Evolutionary conservation across 1,140 invertebrate species (phyloP).

Genomic region (Onthophagus taurus): DNA sequence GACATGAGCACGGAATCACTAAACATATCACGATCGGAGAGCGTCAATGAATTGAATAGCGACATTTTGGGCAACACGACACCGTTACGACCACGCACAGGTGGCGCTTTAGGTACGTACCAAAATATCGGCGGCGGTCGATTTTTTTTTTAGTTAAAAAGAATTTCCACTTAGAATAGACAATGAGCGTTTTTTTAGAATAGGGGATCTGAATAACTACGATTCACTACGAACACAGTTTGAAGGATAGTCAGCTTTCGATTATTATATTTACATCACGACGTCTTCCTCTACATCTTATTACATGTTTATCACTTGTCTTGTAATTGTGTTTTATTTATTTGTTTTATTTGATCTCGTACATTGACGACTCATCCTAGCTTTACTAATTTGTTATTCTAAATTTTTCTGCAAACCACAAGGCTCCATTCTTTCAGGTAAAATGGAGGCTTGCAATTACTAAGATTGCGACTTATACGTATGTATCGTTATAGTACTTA

Average conservation of each 20-base stretch:
- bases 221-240: no score
- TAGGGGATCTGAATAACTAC: neutral
- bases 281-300: neutral
- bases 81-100: slow-evolving; percentile 34
- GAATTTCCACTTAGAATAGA: neutral
- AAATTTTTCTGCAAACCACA: slow-evolving; percentile 47
- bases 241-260: neutral
- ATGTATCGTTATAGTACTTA: no score
- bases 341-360: slow-evolving; percentile 18
- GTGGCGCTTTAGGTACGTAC: slow-evolving; percentile 48
- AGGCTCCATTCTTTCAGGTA: slow-evolving; percentile 67
- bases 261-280: neutral
- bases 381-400: slow-evolving; percentile 31
- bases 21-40: slow-evolving; percentile 66
- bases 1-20: slow-evolving; percentile 67
- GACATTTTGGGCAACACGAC: slow-evolving; percentile 36
- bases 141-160: neutral
- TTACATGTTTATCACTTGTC: neutral
- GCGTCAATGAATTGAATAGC: slow-evolving; percentile 68
- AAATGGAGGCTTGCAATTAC: slow-evolving; percentile 42
- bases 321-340: slow-evolving; percentile 24
- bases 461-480: slow-evolving; percentile 37
- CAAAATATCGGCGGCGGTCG: no score
- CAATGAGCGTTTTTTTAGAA: neutral
- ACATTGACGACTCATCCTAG: slow-evolving; percentile 13